Base-by-base conservation (phyloP, 2,113 vertebrate genomes). In the Excalfactoria chinensis region DNA sequence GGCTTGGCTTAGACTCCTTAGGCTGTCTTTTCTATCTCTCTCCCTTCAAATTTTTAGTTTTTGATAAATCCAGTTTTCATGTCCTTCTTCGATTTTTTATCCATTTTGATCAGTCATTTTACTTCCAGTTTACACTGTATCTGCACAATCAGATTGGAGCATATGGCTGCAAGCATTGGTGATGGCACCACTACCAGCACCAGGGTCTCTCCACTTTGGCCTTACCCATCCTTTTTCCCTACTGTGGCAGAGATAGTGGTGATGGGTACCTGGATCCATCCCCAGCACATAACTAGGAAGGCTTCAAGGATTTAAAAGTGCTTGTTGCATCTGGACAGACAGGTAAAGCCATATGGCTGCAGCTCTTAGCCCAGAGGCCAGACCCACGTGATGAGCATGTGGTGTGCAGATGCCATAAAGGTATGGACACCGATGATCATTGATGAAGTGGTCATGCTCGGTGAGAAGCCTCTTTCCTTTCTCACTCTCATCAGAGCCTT, bases 231-330 rank as follows among this genome's bases (percentile, higher is more conserved):
- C 76, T 13, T 18, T 18, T 82, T 84, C 46, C 55, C 49, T 22
- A 76, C 19, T 2, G 7, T 32, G 75, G 53, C 13, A 1, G 4
- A 0, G 0, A 13, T 6, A 8, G 20, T n/a, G 30, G 2, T 40
- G 22, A 13, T 26, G 70, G 67, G 34, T 6, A 21, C 15, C 9
- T 1, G 0, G 1, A 13, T 77, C 6, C 70, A 55, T 23, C 10
- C 16, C 25, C 34, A 41, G 25, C 25, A 12, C 0, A 0, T 28
- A 56, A 48, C 43, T 35, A 71, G 67, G 34, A 41, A 56, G 48
- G 21, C 11, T 26, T 22, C 32, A 46, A 83, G 44, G 30, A 25
- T 44, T 81, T 48, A 2, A 32, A 46, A 80, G 8, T 49, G 28
- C 28, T 62, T 60, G 5, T 6, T 69, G 26, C 6, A 5, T 34